Conservation (phyloP, 2,113 vertebrate species). For the Erythrocercus mccallii region DNA sequence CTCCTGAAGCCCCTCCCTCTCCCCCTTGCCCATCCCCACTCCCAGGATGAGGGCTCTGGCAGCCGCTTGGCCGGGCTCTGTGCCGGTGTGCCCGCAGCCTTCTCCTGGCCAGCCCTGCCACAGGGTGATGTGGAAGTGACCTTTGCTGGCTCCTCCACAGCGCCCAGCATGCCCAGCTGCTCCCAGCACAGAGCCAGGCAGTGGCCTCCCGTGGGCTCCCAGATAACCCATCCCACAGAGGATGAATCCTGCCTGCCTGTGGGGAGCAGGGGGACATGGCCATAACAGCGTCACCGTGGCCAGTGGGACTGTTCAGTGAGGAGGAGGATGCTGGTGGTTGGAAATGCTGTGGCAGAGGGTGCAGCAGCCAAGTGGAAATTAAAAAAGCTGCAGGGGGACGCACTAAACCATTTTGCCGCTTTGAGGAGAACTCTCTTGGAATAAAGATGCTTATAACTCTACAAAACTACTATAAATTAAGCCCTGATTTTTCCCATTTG, state of each 20-base stretch:
- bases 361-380: not conserved
- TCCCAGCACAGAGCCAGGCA: not conserved
- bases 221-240: fast-evolving
- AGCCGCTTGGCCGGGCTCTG: not conserved
- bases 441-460: not conserved
- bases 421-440: not conserved
- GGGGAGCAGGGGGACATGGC: not conserved
- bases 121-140: not conserved
- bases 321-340: not conserved
- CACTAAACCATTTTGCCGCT: fast-evolving
- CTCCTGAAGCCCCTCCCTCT: too few relatives aligned
- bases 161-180: fast-evolving
- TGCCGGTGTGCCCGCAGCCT: not conserved
- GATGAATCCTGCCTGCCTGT: fast-evolving
- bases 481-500: not conserved
- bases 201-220: fast-evolving
- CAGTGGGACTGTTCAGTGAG: fast-evolving
- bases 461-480: not conserved
- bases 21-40: not conserved
- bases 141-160: not conserved
- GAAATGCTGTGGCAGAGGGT: not conserved
- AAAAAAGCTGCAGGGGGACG: not conserved
- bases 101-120: fast-evolving
- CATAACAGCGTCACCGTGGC: fast-evolving
- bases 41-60: not conserved